These are phyloP conservation scores for Drosophila peninsularis DNA, from an alignment of 2,888 invertebrate species.

Conservation along the genomic window DNA sequence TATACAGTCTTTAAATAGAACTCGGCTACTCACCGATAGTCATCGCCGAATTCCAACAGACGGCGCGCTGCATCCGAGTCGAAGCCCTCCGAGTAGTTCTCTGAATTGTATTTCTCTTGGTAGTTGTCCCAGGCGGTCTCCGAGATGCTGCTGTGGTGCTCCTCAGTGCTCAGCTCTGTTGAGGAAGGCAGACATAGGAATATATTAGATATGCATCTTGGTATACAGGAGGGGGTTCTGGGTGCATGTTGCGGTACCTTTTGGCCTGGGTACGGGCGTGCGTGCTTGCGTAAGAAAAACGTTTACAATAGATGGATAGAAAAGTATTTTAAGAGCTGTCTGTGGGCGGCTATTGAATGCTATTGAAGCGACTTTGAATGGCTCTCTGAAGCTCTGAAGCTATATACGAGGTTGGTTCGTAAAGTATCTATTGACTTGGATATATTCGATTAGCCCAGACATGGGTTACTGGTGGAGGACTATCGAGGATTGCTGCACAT, in stretches of 20 bases:
- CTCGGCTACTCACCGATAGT: slow-evolving; percentile 87
- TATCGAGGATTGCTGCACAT: too few species aligned
- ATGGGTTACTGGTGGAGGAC: too few species aligned
- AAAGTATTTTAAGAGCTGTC: slow-evolving; percentile 8
- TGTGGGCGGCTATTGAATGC: background rate
- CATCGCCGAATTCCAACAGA: slow-evolving; percentile 94
- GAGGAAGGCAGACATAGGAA: background rate
- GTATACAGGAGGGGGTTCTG: background rate
- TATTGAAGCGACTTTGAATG: slow-evolving; percentile 17
- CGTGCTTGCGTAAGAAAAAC: slow-evolving; percentile 81
- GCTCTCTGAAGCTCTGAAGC: too few species aligned
- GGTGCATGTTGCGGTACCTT: slow-evolving; percentile 76
- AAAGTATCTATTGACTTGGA: background rate
- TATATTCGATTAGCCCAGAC: too few species aligned
- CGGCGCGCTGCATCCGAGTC: slow-evolving; percentile 94
- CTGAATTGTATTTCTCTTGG: slow-evolving; percentile 97
- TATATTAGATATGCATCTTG: background rate
- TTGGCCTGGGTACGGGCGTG: slow-evolving; percentile 82
- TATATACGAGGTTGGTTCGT: background rate
- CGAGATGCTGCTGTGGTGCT: slow-evolving; percentile 91
- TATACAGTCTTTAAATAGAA: slow-evolving; percentile 39
- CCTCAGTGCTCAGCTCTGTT: slow-evolving; percentile 88
- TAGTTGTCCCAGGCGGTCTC: slow-evolving; percentile 98
- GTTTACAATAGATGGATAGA: slow-evolving; percentile 30
- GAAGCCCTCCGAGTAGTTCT: slow-evolving; percentile 93